Evolutionary conservation across 2,797 vertebrate genomes (phyloP), one percentile per base, ranked within the genome.

Genomic region (Xenentodon cancila): DNA sequence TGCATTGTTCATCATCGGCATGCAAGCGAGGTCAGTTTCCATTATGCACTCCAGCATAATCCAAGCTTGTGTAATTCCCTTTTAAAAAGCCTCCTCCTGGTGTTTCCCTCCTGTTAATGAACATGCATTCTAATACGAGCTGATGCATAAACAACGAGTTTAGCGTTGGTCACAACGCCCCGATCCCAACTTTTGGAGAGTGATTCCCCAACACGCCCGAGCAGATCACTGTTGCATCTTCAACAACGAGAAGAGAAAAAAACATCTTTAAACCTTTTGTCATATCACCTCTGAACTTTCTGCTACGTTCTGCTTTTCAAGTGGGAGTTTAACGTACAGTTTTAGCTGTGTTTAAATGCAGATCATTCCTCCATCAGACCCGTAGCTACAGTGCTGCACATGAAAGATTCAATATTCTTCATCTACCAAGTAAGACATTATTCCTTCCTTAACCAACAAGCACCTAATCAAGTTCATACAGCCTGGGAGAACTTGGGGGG

Each of bases 41-140:
- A 89, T 88, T 87, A 88, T 77, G 73, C 79, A 59, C 68, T 58
- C 70, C 73, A 64, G 68, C 74, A 81, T 90, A 88, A 91, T 89
- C 87, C 82, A 71, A 0, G 13, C 65, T 85, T 81, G 71, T 84
- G 73, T 81, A 86, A 90, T 89, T 88, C 78, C 83, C 65, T 80
- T 89, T 86, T 12, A 37, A 37, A 37, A 37, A 37, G 4, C 68
- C 75, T 80, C 75, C 85, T 88, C 84, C 84, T 88, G 85, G 77
- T 76, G 77, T 79, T 87, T 87, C 70, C 83, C 80, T 76, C 53
- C 50, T 81, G 77, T 50, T 58, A 73, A 84, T 22, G 1, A 77
- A 80, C 64, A 59, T 58, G 61, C 64, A 58, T 65, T 64, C 64
- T 61, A 66, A 52, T 7, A 9, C 5, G 0, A 56, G 52, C 54